Evolutionary conservation across 1,140 invertebrate genomes (phyloP).

Genomic region (Parasteatoda tepidariorum): DNA sequence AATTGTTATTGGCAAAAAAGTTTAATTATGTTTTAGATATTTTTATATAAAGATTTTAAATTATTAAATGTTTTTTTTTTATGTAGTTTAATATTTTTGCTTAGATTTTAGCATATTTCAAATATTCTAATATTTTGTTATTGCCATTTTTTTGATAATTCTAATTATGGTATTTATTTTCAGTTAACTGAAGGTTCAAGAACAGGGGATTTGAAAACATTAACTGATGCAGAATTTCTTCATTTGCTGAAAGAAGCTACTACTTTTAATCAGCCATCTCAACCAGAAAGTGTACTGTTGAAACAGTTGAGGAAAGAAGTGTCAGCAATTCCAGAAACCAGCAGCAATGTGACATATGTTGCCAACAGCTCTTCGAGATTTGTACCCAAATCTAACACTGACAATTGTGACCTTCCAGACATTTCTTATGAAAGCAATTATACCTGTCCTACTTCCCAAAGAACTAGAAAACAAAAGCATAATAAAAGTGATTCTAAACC

Average conservation of each 20-base stretch:
- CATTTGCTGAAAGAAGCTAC: conserved; percentile 81
- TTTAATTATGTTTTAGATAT: too few species aligned
- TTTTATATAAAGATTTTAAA: too few species aligned
- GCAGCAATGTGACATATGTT: too few species aligned
- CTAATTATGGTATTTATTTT: neutral
- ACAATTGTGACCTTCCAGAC: neutral
- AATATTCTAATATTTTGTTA: too few species aligned
- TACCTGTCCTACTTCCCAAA: conserved; percentile 14
- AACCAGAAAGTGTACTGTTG: conserved; percentile 77
- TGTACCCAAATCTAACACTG: neutral
- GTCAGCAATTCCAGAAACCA: too few species aligned
- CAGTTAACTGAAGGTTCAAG: conserved; percentile 10
- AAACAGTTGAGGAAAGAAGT: conserved; percentile 73
- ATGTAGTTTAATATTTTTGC: too few species aligned
- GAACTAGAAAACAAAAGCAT: conserved; percentile 18
- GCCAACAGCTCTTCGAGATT: too few species aligned
- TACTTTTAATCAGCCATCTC: conserved; percentile 81
- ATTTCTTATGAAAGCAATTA: neutral
- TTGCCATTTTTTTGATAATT: neutral
- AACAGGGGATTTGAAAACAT: conserved; percentile 4
- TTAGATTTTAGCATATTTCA: too few species aligned
- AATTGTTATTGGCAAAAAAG: too few species aligned
- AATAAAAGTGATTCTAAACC: conserved; percentile 71
- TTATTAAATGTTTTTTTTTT: too few species aligned
- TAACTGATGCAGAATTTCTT: conserved; percentile 47